These are phyloP conservation scores for Rhodinocichla rosea DNA, from an alignment of 2,113 vertebrate species.

Conservation along the genomic window DNA sequence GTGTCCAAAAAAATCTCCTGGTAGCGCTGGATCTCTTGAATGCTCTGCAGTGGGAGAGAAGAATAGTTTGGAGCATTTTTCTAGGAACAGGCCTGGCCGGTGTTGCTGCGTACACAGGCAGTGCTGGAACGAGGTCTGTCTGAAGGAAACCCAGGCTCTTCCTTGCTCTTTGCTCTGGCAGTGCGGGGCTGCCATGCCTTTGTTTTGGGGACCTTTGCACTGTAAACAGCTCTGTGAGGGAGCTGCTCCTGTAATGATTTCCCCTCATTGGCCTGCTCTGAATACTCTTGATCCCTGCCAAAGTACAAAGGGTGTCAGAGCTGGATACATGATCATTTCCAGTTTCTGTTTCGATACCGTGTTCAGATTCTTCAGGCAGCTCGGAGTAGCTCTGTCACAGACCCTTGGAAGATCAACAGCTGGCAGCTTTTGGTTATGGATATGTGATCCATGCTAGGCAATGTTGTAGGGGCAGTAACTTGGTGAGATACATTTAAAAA, in stretches of 20 bases:
- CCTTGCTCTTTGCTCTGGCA: neutral
- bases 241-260: neutral
- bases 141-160: fast-evolving
- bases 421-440: neutral
- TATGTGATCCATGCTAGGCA: neutral
- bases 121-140: neutral
- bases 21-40: neutral
- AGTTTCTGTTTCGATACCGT: neutral
- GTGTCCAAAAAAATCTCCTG: neutral
- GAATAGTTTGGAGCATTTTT: neutral
- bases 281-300: neutral
- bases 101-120: neutral
- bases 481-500: neutral
- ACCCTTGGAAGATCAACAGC: fast-evolving
- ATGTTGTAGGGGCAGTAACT: neutral
- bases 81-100: neutral
- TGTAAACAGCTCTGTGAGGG: neutral
- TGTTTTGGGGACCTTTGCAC: neutral
- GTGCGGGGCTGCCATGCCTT: neutral
- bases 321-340: neutral
- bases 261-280: neutral
- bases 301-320: neutral
- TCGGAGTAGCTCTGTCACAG: neutral
- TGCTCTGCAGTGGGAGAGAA: neutral
- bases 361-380: neutral